Base-by-base conservation (phyloP, 1,140 invertebrate species). In the Drosophila bipectinata region DNA sequence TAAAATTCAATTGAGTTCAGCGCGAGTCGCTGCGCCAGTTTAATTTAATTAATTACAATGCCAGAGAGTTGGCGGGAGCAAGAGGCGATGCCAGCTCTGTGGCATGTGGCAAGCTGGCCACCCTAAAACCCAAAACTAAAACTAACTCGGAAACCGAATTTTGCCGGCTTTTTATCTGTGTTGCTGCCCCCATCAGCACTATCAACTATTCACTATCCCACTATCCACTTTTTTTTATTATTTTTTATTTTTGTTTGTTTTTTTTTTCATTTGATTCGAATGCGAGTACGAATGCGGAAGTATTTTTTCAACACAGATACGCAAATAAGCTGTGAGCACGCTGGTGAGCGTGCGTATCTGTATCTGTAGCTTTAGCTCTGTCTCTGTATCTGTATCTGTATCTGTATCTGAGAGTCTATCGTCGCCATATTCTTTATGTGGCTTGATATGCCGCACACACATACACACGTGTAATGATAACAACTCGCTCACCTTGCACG, bases 1-100 rank as follows among this genome's bases (percentile, higher is more conserved):
- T 88, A 87, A 87, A 87, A 87, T 88, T 87, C 82, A 88, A 87
- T 87, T 87, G 83, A 83, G 83, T 88, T 88, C 78, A 87, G 49
- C 52, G 62, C 82, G 57, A 85, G 75, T 75, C 59, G 67, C 68
- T 78, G 77, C 59, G 82, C 74, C 61, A 87, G 82, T 87, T 85
- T 85, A 85, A 85, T 85, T 85, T 87, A 85, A 85, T 85, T 85
- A 85, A 85, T 85, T 85, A 87, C 80, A 83, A 52, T 63, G 66
- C 55, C 47, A 21, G 26, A 10, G 48, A 49, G 57, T 34, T 9
- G 26, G 30, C 4, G 21, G 24, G 49, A 30, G 30, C 8, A 15
- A 45, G 41, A 6, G 48, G 5, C 26, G 26, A 51, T 21, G 26
- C 39, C 12, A 18, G 26, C 15, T 32, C 7, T 32, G 49, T 18